phyloP scores from a whole-genome alignment of 2,797 vertebrate species.

The Varecia variegata region DNA sequence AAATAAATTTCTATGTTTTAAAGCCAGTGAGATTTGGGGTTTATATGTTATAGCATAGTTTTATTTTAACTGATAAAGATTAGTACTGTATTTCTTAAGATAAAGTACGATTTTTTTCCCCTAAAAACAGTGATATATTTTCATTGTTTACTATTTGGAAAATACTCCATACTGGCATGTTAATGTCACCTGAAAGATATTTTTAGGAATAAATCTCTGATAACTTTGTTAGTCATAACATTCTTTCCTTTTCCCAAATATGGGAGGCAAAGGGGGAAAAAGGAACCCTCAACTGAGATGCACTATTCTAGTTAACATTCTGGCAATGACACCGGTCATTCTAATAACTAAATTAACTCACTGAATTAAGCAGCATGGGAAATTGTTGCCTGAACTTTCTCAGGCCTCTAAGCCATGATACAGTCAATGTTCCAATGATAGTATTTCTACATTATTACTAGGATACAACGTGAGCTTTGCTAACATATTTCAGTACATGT shows the following conservation, averaged over 20 bases:
- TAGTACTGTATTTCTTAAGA: neutral
- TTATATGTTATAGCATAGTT: neutral
- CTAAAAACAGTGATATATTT: neutral
- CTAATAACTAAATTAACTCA: neutral
- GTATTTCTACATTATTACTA: neutral
- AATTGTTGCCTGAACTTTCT: neutral
- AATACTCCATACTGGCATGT: neutral
- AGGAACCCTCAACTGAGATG: neutral
- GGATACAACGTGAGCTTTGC: neutral
- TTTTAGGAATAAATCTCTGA: neutral
- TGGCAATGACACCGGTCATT: neutral
- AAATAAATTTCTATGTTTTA: neutral
- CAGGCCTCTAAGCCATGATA: neutral
- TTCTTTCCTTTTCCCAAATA: neutral
- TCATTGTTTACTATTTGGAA: neutral
- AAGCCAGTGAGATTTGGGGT: neutral
- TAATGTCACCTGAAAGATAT: neutral
- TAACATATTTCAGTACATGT: neutral
- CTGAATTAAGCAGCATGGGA: neutral
- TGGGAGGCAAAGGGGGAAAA: neutral
- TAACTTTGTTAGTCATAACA: neutral
- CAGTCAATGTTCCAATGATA: neutral
- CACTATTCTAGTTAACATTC: neutral
- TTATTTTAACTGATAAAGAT: neutral
- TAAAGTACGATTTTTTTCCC: neutral